phyloP scores from a whole-genome alignment of 2,113 vertebrate species.

The Procapra przewalskii region DNA sequence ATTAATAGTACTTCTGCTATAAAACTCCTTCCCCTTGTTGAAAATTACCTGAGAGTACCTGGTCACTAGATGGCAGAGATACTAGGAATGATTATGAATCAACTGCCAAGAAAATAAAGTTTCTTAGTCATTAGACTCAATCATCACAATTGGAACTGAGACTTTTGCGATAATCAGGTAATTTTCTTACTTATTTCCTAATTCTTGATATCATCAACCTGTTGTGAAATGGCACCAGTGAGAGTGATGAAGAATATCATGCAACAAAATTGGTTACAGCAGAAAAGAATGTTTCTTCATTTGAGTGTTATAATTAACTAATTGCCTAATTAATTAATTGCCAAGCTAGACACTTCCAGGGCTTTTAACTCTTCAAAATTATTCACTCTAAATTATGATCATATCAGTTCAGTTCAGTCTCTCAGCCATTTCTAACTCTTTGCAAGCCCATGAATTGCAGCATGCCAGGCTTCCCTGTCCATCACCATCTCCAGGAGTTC shows the following conservation, averaged over 20 bases:
- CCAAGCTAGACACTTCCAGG: neutral
- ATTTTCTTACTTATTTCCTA: neutral
- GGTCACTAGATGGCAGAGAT: neutral
- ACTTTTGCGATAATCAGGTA: neutral
- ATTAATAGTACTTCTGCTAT: neutral
- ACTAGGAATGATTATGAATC: neutral
- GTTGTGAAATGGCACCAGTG: neutral
- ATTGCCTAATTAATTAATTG: neutral
- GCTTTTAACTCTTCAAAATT: constrained; percentile 11
- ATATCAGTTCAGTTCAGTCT: too few species aligned
- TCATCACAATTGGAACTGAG: neutral
- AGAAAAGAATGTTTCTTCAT: neutral
- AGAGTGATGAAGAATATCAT: neutral
- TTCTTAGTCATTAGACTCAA: neutral
- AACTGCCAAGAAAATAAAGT: neutral
- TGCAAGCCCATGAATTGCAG: too few species aligned
- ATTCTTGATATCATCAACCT: neutral
- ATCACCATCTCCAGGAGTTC: too few species aligned
- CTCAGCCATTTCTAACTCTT: too few species aligned
- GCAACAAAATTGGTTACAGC: neutral
- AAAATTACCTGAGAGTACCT: neutral
- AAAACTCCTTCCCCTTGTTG: neutral
- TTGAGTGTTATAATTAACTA: neutral
- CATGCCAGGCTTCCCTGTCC: too few species aligned
- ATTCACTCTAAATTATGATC: neutral